These are phyloP conservation scores for Falco cherrug DNA, from an alignment of 2,797 vertebrate genomes.

Conservation along the genomic window DNA sequence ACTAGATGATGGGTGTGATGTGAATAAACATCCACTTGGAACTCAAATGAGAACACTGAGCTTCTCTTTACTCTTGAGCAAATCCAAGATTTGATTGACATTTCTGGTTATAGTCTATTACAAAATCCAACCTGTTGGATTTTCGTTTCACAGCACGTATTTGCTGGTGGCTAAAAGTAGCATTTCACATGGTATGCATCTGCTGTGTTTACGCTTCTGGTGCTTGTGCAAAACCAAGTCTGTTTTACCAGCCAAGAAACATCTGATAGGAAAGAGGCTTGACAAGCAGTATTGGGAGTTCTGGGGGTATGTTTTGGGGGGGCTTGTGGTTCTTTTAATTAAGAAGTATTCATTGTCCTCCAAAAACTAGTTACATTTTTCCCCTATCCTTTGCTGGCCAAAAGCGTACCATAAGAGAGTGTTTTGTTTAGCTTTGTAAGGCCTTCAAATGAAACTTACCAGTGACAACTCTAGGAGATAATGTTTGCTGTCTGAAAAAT, in stretches of 20 bases:
- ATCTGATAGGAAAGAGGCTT: background rate
- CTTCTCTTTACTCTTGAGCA: slow-evolving; percentile 36
- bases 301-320: background rate
- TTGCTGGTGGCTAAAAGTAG: slow-evolving; percentile 43
- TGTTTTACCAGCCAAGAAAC: background rate
- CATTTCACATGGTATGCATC: slow-evolving; percentile 9
- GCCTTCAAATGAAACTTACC: background rate
- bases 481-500: background rate
- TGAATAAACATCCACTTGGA: slow-evolving; percentile 20
- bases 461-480: background rate
- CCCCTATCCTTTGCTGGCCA: background rate
- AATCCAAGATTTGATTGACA: slow-evolving; percentile 46
- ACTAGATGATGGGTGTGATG: background rate
- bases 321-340: background rate
- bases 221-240: background rate
- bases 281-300: background rate
- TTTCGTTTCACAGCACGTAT: slow-evolving; percentile 20
- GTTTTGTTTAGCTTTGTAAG: background rate
- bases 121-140: slow-evolving; percentile 14
- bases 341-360: background rate
- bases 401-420: background rate
- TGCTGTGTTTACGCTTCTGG: background rate
- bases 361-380: background rate
- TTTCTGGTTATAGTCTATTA: slow-evolving; percentile 57
- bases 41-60: slow-evolving; percentile 1